Base-by-base conservation (phyloP, 1,140 invertebrate genomes). In the Macrobrachium nipponense region DNA sequence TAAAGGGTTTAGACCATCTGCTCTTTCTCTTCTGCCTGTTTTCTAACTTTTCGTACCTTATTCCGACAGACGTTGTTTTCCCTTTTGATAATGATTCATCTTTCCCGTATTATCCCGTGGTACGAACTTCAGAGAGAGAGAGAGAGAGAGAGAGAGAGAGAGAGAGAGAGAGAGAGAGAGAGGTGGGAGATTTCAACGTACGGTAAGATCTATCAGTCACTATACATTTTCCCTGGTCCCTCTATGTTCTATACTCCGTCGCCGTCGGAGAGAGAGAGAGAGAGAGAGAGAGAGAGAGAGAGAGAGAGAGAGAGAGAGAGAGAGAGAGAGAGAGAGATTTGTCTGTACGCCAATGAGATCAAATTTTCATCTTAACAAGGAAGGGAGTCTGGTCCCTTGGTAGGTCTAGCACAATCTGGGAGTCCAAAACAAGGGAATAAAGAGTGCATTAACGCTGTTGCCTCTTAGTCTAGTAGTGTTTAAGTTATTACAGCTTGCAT, bases 1-100 rank as follows among this genome's bases (percentile, higher is more conserved):
- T n/a, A n/a, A n/a, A 27, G 51, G 58, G 20, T 36, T n/a, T 5
- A 78, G 5, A n/a, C 6, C 18, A n/a, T 6, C 18, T 8, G 76
- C 77, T 62, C 15, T 79, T 60, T 79, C 27, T 79, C 72, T 75
- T 44, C 36, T 44, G 27, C 72, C 43, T 43, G 14, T 43, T 5
- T 70, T 36, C 27, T 36, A 36, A 36, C 1, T 36, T 36, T 36
- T 36, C 27, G 1, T 36, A 36, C 27, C 27, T 36, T 36, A 4
- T 36, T 36, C 27, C 27, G 27, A 36, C 27, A 36, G 1, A 36
- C 27, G 11, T 70, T 36, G 66, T 70, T 73, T 73, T 73, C 18
- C 51, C 7, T 27, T 20, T 73, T 27, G 36, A 8, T 27, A 27
- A 17, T 43, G 36, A 17, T 73, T 43, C 58, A 17, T 73, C 58